Base-by-base conservation (phyloP, 2,888 invertebrate genomes). In the Conistra vaccinii region DNA sequence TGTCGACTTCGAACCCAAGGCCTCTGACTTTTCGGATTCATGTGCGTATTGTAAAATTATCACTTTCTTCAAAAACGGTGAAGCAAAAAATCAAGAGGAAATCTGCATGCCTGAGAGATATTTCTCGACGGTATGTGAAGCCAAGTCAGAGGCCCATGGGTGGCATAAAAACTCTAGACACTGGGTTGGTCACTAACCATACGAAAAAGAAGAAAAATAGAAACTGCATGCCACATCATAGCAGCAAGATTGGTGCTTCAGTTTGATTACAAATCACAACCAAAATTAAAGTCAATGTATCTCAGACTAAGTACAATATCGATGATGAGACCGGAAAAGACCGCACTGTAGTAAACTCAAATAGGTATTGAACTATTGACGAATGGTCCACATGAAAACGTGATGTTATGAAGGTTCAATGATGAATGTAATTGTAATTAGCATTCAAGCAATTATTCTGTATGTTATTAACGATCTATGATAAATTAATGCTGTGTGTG, bases 351-450 rank as follows among this genome's bases (percentile, higher is more conserved):
- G 20, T 60, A 17, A 32, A 39, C 32, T 78, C 7, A 26, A 73
- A 73, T 10, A 73, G 6, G 53, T 69, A 68, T 51, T 63, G 20
- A 62, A 48, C 20, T 66, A 69, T 69, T 48, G 48, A 80, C 61
- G 29, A 48, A 55, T 23, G n/a, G 3, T 4, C 17, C 35, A 65
- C 51, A 20, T 51, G 65, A 69, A 78, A 83, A 72, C 63, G 68
- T 77, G 78, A 67, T 77, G 17, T 42, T 65, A 12, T 39, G 70
- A 80, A 58, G 32, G 45, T 53, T 32, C 39, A 26, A 55, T 26
- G 53, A 71, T 69, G 51, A 78, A 57, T 70, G 17, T 68, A 26
- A 72, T 62, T 48, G 14, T 57, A 72, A 80, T 78, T 65, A 83
- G 17, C 35, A 65, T 62, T 45, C n/a, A 3, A 35, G 29, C 6